Base-by-base conservation (phyloP, 1,140 invertebrate species). In the Polypedilum pembai region DNA sequence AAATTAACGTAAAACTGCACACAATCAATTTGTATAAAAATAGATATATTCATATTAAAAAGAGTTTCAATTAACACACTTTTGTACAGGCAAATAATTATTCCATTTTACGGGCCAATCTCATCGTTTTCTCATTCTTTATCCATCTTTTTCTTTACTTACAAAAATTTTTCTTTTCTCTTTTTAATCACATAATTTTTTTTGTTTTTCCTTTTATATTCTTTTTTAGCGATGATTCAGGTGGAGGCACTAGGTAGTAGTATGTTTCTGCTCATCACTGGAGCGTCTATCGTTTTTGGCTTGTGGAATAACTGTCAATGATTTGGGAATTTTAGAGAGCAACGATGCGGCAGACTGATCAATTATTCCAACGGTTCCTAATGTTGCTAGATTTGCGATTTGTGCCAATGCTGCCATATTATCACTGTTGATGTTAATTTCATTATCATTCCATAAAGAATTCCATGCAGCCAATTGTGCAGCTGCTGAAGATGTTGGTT, bases 271-370 rank as follows among this genome's bases (percentile, higher is more conserved):
- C 45, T 56, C 45, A 56, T 56, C 45, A 56, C 45, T 56, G 4
- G 45, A 56, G 45, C 45, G 45, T 56, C 45, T 8, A 56, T 56
- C 45, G 1, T 12, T 56, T 69, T 69, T 69, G 5, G 65, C 18
- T 78, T 91, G 89, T 0, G 89, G 89, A 77, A 91, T 91, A 74
- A 91, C 89, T 2, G 90, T 91, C 65, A 91, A 79, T 1, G 89
- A 91, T 80, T 90, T 91, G 10, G 90, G 90, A 78, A 91, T 91
- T 82, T 90, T 91, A 69, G 90, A 89, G 82, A 91, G 82, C 17
- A 82, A 77, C 40, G 79, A 78, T 41, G 73, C 56, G 15, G 73
- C 74, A 17, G 73, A 69, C 45, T 10, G 40, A 63, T 41, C 65
- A n/a, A 69, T 69, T 12, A 69, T 18, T 33, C 24, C 24, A 21